Conservation (phyloP, 2,797 vertebrate species). For the Parotocinclus haroldoi region DNA sequence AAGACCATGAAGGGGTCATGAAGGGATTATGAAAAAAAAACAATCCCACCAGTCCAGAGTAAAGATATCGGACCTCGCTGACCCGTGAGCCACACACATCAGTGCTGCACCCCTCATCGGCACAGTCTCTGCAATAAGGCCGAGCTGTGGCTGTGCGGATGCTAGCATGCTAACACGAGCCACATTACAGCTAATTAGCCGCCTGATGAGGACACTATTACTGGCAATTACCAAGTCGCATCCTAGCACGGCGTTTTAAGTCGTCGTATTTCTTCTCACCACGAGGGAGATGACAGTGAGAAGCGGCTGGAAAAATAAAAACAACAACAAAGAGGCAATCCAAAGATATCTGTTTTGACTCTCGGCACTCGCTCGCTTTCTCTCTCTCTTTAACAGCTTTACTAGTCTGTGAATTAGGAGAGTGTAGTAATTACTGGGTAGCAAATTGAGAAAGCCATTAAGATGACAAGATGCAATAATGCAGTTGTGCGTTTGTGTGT, state of each 20-base stretch:
- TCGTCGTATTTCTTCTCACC: slow-evolving; percentile 42
- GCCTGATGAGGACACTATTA: slow-evolving; percentile 69
- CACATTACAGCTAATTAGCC: slow-evolving; percentile 70
- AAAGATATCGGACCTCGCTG: not conserved
- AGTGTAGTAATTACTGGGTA: slow-evolving; percentile 49
- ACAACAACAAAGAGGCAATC: slow-evolving; percentile 30
- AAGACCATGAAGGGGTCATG: too few species aligned
- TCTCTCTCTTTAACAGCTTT: slow-evolving; percentile 37
- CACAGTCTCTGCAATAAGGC: slow-evolving; percentile 24
- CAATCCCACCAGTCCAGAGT: too few species aligned
- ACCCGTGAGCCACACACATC: slow-evolving; percentile 36
- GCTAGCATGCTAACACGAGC: slow-evolving; percentile 58
- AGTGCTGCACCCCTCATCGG: slow-evolving; percentile 30
- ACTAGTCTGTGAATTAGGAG: slow-evolving; percentile 48
- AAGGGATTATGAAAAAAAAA: too few species aligned
- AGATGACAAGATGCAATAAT: slow-evolving; percentile 46
- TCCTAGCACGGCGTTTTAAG: slow-evolving; percentile 56
- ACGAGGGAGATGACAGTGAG: slow-evolving; percentile 28
- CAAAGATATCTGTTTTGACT: slow-evolving; percentile 44
- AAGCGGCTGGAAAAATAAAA: slow-evolving; percentile 26
- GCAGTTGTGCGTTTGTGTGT: slow-evolving; percentile 45
- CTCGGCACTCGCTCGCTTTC: slow-evolving; percentile 9
- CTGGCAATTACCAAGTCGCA: slow-evolving; percentile 68
- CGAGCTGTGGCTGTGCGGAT: slow-evolving; percentile 32
- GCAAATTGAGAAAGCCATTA: slow-evolving; percentile 50